phyloP scores from a whole-genome alignment of 2,113 vertebrate genomes.

The Tretioscincus oriximinensis region DNA sequence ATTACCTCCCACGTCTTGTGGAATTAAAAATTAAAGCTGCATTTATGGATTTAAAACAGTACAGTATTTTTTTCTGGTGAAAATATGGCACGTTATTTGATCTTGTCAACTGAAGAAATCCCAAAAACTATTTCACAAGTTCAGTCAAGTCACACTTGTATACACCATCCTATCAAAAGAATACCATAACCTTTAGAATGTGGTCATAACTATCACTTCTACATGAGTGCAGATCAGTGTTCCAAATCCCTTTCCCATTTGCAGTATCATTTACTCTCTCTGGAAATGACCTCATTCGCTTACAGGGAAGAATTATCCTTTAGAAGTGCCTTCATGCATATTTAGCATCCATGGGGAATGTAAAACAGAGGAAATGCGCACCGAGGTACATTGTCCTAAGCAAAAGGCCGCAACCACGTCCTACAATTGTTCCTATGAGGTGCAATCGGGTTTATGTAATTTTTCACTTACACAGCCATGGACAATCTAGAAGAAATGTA shows the following conservation, averaged over 20 bases:
- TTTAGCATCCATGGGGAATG: conserved; percentile 7
- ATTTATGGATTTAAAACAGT: conserved; percentile 26
- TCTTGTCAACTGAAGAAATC: conserved; percentile 47
- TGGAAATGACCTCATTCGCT: conserved; percentile 13
- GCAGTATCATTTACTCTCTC: not conserved
- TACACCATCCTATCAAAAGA: not conserved
- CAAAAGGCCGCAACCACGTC: conserved; percentile 51
- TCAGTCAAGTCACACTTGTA: conserved; percentile 1
- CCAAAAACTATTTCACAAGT: conserved; percentile 43
- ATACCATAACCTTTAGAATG: not conserved
- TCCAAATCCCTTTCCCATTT: conserved; percentile 17
- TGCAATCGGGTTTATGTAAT: no score
- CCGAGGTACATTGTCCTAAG: not conserved
- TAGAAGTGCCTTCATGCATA: not conserved
- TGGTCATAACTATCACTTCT: conserved; percentile 3
- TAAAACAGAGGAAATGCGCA: not conserved
- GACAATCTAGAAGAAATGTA: no score
- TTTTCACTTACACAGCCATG: not conserved
- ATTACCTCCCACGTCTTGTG: conserved; percentile 32
- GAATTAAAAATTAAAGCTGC: conserved; percentile 48
- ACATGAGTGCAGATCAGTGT: not conserved
- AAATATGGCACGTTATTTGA: conserved; percentile 32
- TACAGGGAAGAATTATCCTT: conserved; percentile 10
- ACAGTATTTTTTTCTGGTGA: conserved; percentile 31
- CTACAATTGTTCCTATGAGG: not conserved